Percentiles rank a stretch among this genome's conserved stretches.
Evolutionary conservation across 2,797 vertebrate genomes (phyloP).

Genomic region (Lophotriccus pileatus): DNA sequence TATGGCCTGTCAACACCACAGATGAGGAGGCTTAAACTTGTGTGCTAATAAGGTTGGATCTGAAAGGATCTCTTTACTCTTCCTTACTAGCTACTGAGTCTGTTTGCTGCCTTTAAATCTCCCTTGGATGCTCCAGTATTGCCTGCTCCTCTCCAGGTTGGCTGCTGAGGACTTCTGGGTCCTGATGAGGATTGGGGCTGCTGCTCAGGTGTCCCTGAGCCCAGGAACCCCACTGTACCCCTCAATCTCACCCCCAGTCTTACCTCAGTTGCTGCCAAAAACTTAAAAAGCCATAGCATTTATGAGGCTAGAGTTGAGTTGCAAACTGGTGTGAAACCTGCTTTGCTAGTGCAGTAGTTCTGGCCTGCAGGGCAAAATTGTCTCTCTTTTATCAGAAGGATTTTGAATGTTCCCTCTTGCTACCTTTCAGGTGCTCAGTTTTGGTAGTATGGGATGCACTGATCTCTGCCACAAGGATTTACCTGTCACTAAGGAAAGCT

Average conservation of each 20-base stretch:
- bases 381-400: not conserved
- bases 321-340: not conserved
- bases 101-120: not conserved
- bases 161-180: not conserved
- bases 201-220: not conserved
- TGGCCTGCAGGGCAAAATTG: not conserved
- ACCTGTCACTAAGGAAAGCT: not conserved
- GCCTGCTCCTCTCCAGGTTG: not conserved
- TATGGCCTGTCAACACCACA: not conserved
- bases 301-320: not conserved
- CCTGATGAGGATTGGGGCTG: not conserved
- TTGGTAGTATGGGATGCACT: not conserved
- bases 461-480: not conserved
- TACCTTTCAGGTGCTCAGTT: not conserved
- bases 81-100: not conserved
- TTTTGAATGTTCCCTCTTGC: not conserved
- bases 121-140: not conserved
- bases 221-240: not conserved
- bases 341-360: not conserved
- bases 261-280: not conserved
- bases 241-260: not conserved
- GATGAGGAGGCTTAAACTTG: not conserved
- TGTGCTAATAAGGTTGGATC: not conserved
- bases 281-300: not conserved
- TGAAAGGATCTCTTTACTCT: not conserved